Evolutionary conservation across 2,113 vertebrate species (phyloP).

Genomic region (Mus pahari): DNA sequence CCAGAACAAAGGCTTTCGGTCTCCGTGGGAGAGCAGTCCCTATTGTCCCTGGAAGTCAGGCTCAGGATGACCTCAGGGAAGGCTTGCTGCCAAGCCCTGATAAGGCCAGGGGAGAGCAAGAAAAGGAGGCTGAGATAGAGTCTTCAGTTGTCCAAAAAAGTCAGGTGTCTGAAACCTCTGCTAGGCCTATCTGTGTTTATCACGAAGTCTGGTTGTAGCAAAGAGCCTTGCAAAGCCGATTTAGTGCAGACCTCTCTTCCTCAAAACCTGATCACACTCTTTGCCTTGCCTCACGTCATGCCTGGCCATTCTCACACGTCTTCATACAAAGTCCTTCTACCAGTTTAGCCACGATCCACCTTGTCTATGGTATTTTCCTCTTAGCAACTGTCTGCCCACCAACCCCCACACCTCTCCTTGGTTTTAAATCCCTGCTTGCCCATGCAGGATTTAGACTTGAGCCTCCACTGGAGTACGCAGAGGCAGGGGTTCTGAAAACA

Average conservation of each 20-base stretch:
- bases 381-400: neutral
- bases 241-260: neutral
- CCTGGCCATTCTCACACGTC: neutral
- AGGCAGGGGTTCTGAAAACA: neutral
- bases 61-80: neutral
- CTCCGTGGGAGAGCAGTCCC: neutral
- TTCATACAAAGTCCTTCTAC: neutral
- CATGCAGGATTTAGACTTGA: neutral
- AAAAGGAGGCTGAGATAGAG: neutral
- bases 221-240: neutral
- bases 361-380: neutral
- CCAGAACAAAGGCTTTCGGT: neutral
- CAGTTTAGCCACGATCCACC: neutral
- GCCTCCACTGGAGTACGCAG: neutral
- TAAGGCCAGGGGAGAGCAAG: neutral
- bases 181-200: neutral
- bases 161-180: neutral
- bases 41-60: neutral
- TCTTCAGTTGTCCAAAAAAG: neutral
- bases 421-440: neutral
- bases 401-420: neutral
- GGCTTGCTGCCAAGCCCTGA: neutral
- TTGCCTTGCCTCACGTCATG: neutral
- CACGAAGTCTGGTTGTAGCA: neutral
- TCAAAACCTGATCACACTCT: neutral